Evolutionary conservation across 2,888 invertebrate genomes (phyloP), one percentile per base, ranked within the genome.

Genomic region (Reticulitermes lucifugus): DNA sequence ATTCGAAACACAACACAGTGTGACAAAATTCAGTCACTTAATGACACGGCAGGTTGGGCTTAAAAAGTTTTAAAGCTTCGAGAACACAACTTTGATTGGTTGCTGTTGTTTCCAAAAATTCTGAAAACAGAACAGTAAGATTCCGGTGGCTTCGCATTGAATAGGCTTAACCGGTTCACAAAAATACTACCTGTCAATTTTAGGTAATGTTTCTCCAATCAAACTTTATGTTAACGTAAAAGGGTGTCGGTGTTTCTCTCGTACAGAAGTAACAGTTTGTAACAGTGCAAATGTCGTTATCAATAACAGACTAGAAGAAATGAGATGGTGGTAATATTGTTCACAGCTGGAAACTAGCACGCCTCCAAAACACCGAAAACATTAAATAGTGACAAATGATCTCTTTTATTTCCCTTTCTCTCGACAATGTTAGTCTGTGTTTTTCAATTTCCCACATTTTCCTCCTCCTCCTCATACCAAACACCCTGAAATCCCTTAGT

Each of bases 381-480:
- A n/a, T 25, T 22, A 75, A 75, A 35, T 5, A 79, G 79, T 79
- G 79, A 79, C 79, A 79, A 79, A 79, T 46, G 79, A 79, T 18
- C 4, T 21, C 43, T 9, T 43, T 22, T 75, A 21, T 29, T 29
- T 43, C 79, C 51, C 79, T 79, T 79, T 79, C 55, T 55, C 25
- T 25, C 79, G 35, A 79, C 79, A 46, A 12, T 79, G 46, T 79
- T 51, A 21, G 46, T 46, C 41, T 41, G 35, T 79, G 46, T 79
- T 79, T 79, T 79, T 79, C 79, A 79, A 79, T 79, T 79, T 79
- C 79, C 79, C 79, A 79, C 79, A 79, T 35, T 22, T 6, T 14
- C 35, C 43, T 41, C 75, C 35, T 21, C 3, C 10, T 79, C 22
- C n/a, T 55, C 79, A 25, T 55, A 10, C 21, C 22, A 79, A 46